Percentiles rank a stretch among this genome's conserved stretches.
Conservation (phyloP, 35 echinoderm and acorn worm genomes). For the Heliocidaris tuberculata region DNA sequence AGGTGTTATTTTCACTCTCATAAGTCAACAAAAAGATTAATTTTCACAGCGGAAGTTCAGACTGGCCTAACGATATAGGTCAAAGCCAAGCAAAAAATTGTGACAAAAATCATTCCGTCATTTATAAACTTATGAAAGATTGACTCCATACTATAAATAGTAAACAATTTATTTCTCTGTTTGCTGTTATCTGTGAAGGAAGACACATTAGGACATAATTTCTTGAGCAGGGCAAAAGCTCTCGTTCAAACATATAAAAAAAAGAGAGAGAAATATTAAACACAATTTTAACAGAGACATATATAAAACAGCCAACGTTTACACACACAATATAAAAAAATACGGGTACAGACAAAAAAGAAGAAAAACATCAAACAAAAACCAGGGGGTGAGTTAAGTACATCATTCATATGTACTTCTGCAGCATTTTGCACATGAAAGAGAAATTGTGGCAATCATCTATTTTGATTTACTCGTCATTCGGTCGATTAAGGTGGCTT, state of each 20-base stretch:
- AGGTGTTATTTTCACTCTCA: background rate
- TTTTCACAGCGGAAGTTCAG: background rate
- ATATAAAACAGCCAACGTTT: background rate
- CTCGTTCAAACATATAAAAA: conserved; percentile 3
- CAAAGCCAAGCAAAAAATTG: background rate
- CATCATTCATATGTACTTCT: background rate
- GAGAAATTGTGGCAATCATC: background rate
- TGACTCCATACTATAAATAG: too few relatives aligned
- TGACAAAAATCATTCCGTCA: background rate
- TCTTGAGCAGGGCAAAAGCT: conserved; percentile 6
- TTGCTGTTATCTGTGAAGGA: background rate
- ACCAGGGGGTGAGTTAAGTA: background rate
- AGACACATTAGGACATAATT: background rate
- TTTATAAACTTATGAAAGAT: background rate
- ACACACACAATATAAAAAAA: conserved; percentile 26
- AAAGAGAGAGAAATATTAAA: background rate
- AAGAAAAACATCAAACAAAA: background rate
- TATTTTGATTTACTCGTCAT: background rate
- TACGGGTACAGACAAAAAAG: background rate
- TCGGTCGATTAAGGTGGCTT: background rate
- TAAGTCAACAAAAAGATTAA: background rate
- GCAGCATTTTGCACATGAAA: conserved; percentile 49
- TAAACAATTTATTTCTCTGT: too few relatives aligned
- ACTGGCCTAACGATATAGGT: background rate
- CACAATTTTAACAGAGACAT: conserved; percentile 26